phyloP scores from a whole-genome alignment of 92 coral and sea anemone genomes.

The Zoanthus gigantus region DNA sequence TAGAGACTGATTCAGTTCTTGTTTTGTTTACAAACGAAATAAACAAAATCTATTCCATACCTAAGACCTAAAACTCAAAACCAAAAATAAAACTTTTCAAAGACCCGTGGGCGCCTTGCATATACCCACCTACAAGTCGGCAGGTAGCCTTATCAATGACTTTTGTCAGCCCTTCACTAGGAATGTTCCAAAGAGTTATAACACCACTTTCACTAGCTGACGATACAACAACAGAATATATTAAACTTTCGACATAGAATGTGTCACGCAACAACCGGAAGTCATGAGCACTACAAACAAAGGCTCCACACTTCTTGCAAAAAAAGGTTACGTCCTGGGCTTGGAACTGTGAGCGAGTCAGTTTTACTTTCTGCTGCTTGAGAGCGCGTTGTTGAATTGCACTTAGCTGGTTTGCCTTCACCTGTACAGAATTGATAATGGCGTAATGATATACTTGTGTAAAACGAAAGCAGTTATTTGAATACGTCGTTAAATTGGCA shows the following conservation, averaged over 20 bases:
- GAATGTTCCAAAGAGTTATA: conserved; percentile 83
- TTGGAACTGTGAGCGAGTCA: conserved; percentile 17
- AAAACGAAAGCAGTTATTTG: neutral
- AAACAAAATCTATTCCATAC: too few relatives aligned
- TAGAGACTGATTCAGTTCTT: too few relatives aligned
- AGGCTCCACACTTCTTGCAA: conserved; percentile 62
- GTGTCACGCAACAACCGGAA: conserved; percentile 31
- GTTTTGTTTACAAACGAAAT: too few relatives aligned
- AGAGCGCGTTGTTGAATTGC: neutral
- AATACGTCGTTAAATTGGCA: neutral
- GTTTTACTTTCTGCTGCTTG: neutral
- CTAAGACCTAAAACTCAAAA: too few relatives aligned
- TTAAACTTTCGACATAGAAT: conserved; percentile 40
- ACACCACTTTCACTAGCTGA: conserved; percentile 92
- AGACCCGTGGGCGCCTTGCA: too few relatives aligned
- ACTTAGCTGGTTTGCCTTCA: conserved; percentile 8
- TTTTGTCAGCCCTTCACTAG: conserved; percentile 84
- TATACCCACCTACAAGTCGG: conserved; percentile 63
- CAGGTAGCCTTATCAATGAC: conserved; percentile 71
- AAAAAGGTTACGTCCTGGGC: conserved; percentile 56
- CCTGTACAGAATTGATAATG: neutral
- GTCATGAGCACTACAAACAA: conserved; percentile 67
- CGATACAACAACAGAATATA: neutral
- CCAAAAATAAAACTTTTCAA: too few relatives aligned
- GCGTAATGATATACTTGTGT: neutral